phyloP scores from a whole-genome alignment of 2,888 invertebrate genomes.

The Mythimna ferrago region DNA sequence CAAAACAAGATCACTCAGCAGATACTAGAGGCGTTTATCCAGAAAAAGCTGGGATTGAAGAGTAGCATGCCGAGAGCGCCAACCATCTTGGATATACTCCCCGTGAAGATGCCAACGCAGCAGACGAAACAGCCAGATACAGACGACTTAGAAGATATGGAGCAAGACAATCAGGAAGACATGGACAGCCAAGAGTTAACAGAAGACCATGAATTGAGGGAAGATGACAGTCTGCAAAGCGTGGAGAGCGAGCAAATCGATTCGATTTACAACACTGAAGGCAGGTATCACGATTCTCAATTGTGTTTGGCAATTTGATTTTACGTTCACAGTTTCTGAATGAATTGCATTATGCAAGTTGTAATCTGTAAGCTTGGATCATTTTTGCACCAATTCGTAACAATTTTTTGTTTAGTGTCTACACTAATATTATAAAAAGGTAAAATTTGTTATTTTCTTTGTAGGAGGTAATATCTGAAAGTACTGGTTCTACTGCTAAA shows the following conservation, averaged over 20 bases:
- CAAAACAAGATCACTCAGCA: slow-evolving; percentile 95
- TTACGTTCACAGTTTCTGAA: slow-evolving; percentile 20
- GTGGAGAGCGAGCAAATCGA: slow-evolving; percentile 94
- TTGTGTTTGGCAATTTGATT: slow-evolving; percentile 10
- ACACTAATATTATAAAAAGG: no score
- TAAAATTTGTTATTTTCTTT: no score
- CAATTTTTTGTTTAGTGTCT: neutral
- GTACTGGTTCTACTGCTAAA: no score
- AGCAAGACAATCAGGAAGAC: slow-evolving; percentile 58
- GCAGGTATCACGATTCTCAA: slow-evolving; percentile 70
- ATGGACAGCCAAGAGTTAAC: slow-evolving; percentile 42
- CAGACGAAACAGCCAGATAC: slow-evolving; percentile 46
- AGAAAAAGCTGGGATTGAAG: slow-evolving; percentile 92
- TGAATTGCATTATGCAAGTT: slow-evolving; percentile 40
- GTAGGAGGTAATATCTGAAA: no score
- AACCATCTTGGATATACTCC: slow-evolving; percentile 92
- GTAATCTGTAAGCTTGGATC: neutral
- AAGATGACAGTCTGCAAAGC: slow-evolving; percentile 91
- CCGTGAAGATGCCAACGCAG: slow-evolving; percentile 79
- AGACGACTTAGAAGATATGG: slow-evolving; percentile 65
- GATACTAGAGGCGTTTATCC: slow-evolving; percentile 94
- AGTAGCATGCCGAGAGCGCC: slow-evolving; percentile 87
- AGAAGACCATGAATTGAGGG: slow-evolving; percentile 37
- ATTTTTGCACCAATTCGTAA: slow-evolving; percentile 13
- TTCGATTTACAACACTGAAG: slow-evolving; percentile 90